These are phyloP conservation scores for Ceuthmochares aereus DNA, from an alignment of 2,113 vertebrate species.

Conservation along the genomic window DNA sequence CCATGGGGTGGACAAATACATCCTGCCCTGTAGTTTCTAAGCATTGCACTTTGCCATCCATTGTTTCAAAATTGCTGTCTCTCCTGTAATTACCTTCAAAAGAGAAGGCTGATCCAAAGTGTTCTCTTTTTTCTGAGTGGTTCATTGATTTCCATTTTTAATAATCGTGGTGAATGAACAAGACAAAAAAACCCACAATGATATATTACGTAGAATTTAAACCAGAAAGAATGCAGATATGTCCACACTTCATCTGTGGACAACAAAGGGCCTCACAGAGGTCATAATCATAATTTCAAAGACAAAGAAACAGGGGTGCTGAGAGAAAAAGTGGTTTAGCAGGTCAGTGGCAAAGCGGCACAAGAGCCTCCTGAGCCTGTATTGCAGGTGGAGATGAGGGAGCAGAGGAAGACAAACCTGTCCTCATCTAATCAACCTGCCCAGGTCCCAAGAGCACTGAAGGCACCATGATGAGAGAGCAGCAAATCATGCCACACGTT, in stretches of 20 bases:
- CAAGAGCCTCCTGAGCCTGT: background rate
- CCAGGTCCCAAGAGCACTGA: background rate
- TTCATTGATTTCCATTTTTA: slow-evolving; percentile 5
- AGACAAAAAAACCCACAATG: rapidly evolving
- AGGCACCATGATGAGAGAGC: background rate
- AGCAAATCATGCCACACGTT: background rate
- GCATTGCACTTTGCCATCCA: background rate
- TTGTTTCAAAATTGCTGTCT: slow-evolving; percentile 32
- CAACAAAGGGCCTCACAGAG: slow-evolving; percentile 22
- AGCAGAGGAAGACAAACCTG: background rate
- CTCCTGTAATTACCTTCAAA: slow-evolving; percentile 2
- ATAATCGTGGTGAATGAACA: background rate
- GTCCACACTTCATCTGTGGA: background rate
- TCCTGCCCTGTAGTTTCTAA: background rate
- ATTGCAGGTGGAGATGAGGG: background rate
- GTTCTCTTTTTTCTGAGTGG: background rate
- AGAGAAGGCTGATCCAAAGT: background rate
- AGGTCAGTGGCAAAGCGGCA: background rate
- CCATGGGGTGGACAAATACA: background rate
- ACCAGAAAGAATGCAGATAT: background rate
- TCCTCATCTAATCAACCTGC: background rate
- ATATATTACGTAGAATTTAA: background rate
- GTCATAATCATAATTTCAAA: slow-evolving; percentile 30
- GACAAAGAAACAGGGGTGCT: slow-evolving; percentile 13
- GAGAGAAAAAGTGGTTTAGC: slow-evolving; percentile 35